Evolutionary conservation across 2,888 invertebrate species (phyloP).

Genomic region (Sipunculus nudus): DNA sequence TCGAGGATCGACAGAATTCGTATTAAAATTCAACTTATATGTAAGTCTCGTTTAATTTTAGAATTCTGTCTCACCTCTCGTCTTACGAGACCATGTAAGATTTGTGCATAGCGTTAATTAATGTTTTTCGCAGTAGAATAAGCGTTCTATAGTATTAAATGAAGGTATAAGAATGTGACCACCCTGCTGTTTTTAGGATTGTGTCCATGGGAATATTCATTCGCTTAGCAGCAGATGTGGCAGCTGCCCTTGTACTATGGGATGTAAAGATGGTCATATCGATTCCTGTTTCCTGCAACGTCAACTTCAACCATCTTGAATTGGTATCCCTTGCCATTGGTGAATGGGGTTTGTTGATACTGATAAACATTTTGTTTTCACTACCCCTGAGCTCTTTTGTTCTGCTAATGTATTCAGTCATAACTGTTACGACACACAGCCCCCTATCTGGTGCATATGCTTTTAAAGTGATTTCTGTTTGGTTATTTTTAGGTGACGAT

Average conservation of each 20-base stretch:
- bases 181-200: slow-evolving; percentile 27
- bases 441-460: slow-evolving; percentile 14
- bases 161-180: slow-evolving; percentile 10
- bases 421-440: slow-evolving; percentile 22
- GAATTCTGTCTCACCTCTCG: no score
- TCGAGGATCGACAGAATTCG: no score
- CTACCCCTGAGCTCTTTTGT: slow-evolving; percentile 19
- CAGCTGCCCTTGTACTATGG: slow-evolving; percentile 25
- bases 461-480: slow-evolving; percentile 4
- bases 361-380: slow-evolving; percentile 17
- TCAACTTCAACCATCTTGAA: slow-evolving; percentile 23
- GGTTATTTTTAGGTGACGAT: slow-evolving; percentile 22
- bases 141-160: slow-evolving; percentile 2
- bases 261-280: slow-evolving; percentile 18
- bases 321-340: slow-evolving; percentile 23
- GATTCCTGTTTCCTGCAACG: slow-evolving; percentile 20
- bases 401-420: slow-evolving; percentile 15
- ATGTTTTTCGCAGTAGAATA: no score
- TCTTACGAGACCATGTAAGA: no score
- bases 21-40: no score
- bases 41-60: no score
- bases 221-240: slow-evolving; percentile 6
- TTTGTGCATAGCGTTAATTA: no score
- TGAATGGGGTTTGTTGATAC: slow-evolving; percentile 20
- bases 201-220: slow-evolving; percentile 14